A percentile compares a stretch with the other conserved stretches of the same genome.
Conservation (phyloP, 2,888 invertebrate genomes). For the Chrysina gloriosa region DNA sequence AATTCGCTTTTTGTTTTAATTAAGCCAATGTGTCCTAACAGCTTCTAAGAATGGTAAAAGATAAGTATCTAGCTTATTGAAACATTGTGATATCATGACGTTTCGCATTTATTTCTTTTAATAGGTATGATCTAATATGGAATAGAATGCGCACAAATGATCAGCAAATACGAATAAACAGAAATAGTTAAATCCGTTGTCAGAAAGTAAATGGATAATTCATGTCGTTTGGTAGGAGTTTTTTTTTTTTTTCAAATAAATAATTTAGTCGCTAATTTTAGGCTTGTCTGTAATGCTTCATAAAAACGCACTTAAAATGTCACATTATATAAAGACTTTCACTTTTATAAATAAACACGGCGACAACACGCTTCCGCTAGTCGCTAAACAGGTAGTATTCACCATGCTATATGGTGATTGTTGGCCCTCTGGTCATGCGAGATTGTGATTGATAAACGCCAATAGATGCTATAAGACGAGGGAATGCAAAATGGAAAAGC, state of each 20-base stretch:
- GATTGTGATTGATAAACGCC: slow-evolving; percentile 9
- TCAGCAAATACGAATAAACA: neutral
- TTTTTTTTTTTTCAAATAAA: neutral
- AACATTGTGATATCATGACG: no score
- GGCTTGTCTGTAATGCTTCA: neutral
- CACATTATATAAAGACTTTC: slow-evolving; percentile 18
- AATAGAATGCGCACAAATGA: neutral
- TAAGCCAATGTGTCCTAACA: no score
- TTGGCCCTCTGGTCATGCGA: neutral
- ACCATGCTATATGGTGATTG: neutral
- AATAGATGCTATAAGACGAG: neutral
- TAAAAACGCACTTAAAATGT: slow-evolving; percentile 5
- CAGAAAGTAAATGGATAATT: slow-evolving; percentile 19
- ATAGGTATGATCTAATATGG: neutral
- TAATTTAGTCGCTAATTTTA: slow-evolving; percentile 7
- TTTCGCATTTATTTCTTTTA: neutral
- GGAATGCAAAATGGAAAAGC: neutral
- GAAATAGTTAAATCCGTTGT: neutral
- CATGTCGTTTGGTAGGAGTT: neutral
- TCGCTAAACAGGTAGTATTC: neutral
- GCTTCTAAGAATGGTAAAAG: neutral
- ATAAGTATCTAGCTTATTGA: neutral
- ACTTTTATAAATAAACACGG: slow-evolving; percentile 8
- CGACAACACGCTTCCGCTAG: neutral
- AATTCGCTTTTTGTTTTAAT: no score